Percentiles rank a stretch among this genome's conserved stretches.
phyloP scores from a whole-genome alignment of 1,140 invertebrate genomes.

The Paramacrobiotus metropolitanus region DNA sequence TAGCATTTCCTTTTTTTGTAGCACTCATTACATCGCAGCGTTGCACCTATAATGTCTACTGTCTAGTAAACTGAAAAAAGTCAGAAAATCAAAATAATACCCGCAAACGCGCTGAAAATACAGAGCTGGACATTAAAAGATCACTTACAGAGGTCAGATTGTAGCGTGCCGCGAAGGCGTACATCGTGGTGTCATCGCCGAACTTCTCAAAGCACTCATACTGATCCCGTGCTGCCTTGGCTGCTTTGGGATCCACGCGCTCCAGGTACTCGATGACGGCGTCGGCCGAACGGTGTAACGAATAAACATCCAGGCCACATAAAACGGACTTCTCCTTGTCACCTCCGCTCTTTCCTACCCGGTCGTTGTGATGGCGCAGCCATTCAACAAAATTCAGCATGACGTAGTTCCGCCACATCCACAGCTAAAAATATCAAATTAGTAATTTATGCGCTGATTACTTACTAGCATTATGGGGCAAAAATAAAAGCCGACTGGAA shows the following conservation, averaged over 20 bases:
- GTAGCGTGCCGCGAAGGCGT: neutral
- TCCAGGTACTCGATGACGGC: neutral
- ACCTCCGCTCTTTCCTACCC: neutral
- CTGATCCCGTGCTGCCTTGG: neutral
- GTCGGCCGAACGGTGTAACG: neutral
- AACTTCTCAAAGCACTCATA: neutral
- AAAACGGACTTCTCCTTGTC: neutral
- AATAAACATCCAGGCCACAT: neutral
- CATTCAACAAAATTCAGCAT: neutral
- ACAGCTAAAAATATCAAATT: too few relatives aligned
- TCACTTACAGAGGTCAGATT: neutral
- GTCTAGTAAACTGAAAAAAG: too few relatives aligned
- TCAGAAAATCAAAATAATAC: neutral
- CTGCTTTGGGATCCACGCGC: neutral
- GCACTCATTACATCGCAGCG: too few relatives aligned
- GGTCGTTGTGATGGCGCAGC: neutral
- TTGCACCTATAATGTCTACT: too few relatives aligned
- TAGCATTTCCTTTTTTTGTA: too few relatives aligned
- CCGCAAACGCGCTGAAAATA: neutral
- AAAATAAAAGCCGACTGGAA: too few relatives aligned
- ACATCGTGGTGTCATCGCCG: neutral
- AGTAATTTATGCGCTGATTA: too few relatives aligned
- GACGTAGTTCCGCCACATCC: neutral
- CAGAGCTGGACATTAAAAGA: neutral
- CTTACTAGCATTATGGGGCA: too few relatives aligned